phyloP scores from a whole-genome alignment of 2,888 invertebrate genomes.

The Hedya salicella region DNA sequence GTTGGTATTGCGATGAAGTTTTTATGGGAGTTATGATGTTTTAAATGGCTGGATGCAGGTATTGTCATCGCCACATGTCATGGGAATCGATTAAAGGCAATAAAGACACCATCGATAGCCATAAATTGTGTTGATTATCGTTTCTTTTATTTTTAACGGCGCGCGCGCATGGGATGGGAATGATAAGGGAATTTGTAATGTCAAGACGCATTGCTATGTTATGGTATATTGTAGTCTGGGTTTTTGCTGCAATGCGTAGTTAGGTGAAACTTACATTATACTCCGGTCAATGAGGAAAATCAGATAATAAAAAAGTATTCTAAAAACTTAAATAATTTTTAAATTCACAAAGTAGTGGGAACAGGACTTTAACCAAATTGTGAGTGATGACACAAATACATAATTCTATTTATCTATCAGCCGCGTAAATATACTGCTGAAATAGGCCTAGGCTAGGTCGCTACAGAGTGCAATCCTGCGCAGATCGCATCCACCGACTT shows the following conservation, averaged over 20 bases:
- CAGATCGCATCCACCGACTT: too few relatives aligned
- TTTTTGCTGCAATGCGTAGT: slow-evolving; percentile 17
- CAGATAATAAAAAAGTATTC: too few relatives aligned
- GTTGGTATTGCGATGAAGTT: neutral
- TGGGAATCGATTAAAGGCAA: slow-evolving; percentile 43
- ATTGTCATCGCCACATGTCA: slow-evolving; percentile 43
- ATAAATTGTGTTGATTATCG: slow-evolving; percentile 41
- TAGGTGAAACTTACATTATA: slow-evolving; percentile 4
- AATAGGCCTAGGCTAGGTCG: too few relatives aligned
- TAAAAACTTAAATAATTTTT: too few relatives aligned
- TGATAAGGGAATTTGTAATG: slow-evolving; percentile 27
- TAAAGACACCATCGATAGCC: slow-evolving; percentile 42
- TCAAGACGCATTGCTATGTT: slow-evolving; percentile 24
- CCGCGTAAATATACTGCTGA: too few relatives aligned
- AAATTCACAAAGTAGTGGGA: too few relatives aligned
- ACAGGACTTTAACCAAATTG: too few relatives aligned
- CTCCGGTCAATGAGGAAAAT: neutral
- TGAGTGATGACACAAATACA: too few relatives aligned
- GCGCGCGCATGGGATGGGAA: slow-evolving; percentile 29
- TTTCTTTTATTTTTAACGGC: slow-evolving; percentile 42
- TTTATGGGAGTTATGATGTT: neutral
- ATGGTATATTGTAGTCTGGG: slow-evolving; percentile 14
- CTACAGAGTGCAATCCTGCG: too few relatives aligned
- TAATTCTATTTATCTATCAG: too few relatives aligned
- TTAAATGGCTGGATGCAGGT: neutral